phyloP scores from a whole-genome alignment of 2,888 invertebrate species.

The Heliconius charithonia region DNA sequence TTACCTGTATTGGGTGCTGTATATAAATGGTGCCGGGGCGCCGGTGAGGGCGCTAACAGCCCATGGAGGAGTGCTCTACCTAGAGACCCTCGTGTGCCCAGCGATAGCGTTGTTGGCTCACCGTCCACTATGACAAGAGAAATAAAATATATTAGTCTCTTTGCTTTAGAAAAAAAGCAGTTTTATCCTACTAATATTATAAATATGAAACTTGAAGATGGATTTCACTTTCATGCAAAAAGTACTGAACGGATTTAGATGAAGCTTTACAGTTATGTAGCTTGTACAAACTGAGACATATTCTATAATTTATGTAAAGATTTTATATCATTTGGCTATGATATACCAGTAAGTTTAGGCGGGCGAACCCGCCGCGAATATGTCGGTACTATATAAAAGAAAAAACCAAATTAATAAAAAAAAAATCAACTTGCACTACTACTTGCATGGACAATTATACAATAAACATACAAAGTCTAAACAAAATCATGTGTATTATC shows the following conservation, averaged over 20 bases:
- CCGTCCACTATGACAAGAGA: conserved; percentile 81
- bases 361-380: not conserved
- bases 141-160: not conserved
- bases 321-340: not conserved
- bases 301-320: not conserved
- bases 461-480: not conserved
- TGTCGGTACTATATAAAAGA: not conserved
- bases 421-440: not conserved
- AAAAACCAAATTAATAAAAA: not conserved
- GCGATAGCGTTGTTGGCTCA: conserved; percentile 84
- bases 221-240: too few species aligned
- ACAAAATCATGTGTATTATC: not conserved
- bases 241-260: too few species aligned
- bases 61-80: conserved; percentile 85
- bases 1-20: conserved; percentile 87
- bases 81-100: conserved; percentile 76
- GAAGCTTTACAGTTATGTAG: too few species aligned
- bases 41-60: conserved; percentile 85
- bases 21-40: conserved; percentile 80
- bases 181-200: too few species aligned
- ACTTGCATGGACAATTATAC: not conserved
- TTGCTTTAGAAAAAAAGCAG: not conserved
- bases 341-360: too few species aligned
- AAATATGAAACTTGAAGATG: too few species aligned
- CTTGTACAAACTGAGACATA: too few species aligned